Evolutionary conservation across 2,888 invertebrate genomes (phyloP).

Genomic region (Eledona agricola): DNA sequence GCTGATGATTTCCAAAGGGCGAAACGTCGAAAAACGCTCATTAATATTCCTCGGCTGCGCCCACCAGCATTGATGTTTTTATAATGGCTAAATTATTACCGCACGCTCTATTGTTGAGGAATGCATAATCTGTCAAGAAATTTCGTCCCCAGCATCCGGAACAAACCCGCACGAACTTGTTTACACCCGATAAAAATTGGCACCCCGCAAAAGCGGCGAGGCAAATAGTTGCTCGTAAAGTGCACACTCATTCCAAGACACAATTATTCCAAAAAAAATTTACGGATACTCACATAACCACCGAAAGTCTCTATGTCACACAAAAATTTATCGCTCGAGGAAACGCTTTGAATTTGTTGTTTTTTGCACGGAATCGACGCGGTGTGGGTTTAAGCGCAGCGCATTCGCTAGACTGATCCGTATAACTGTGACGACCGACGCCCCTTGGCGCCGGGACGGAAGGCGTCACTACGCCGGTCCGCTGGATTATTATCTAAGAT

Average conservation of each 20-base stretch:
- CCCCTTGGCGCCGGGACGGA: constrained; percentile 60
- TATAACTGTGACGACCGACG: constrained; percentile 54
- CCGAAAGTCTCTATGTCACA: constrained; percentile 1
- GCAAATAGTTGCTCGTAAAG: no score
- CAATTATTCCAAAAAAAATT: background rate
- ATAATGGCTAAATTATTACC: constrained; percentile 27
- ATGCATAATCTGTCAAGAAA: constrained; percentile 31
- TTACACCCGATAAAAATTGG: no score
- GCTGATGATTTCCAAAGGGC: no score
- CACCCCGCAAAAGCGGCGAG: no score
- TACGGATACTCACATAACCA: constrained; percentile 1
- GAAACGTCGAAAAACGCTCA: no score
- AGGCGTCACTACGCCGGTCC: constrained; percentile 62
- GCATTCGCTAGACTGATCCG: constrained; percentile 41
- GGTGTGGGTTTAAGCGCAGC: constrained; percentile 30
- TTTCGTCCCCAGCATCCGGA: constrained; percentile 3
- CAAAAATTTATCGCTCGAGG: constrained; percentile 13
- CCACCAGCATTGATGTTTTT: constrained; percentile 30
- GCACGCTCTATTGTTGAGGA: constrained; percentile 22
- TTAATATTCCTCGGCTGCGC: constrained; percentile 33
- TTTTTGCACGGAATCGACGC: constrained; percentile 25
- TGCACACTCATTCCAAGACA: no score
- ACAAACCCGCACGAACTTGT: no score
- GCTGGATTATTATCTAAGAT: constrained; percentile 58
- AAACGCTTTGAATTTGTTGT: constrained; percentile 7